Conservation (phyloP, 2,113 vertebrate species). For the Toxotes jaculatrix region DNA sequence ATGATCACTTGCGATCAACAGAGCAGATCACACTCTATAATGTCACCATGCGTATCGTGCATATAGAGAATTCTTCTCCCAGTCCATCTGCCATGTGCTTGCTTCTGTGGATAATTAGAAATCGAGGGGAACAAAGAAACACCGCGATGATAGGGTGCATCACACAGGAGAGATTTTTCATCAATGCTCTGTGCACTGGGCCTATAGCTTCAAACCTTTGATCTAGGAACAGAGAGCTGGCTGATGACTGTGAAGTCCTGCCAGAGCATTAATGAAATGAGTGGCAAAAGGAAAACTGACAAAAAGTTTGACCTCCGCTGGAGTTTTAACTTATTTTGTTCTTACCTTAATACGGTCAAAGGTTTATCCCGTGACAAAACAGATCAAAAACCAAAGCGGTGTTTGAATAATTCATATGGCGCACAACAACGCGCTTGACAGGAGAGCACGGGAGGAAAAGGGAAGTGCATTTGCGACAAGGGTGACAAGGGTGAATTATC, state of each 20-base stretch:
- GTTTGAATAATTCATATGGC: slow-evolving; percentile 77
- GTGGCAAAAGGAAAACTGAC: slow-evolving; percentile 38
- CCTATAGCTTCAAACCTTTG: slow-evolving; percentile 53
- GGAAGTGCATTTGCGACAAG: slow-evolving; percentile 41
- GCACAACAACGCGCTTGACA: slow-evolving; percentile 65
- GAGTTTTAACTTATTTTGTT: slow-evolving; percentile 44
- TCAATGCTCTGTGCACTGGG: slow-evolving; percentile 21
- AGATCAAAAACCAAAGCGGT: slow-evolving; percentile 51
- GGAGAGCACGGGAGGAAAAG: slow-evolving; percentile 19
- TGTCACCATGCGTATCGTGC: slow-evolving; percentile 11
- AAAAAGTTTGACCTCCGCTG: slow-evolving; percentile 38
- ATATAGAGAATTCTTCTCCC: slow-evolving; percentile 28
- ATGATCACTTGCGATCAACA: slow-evolving; percentile 37
- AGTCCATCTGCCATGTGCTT: slow-evolving; percentile 8
- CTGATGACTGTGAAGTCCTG: slow-evolving; percentile 56
- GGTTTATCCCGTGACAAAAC: slow-evolving; percentile 58
- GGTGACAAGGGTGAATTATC: too few species aligned
- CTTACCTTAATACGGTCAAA: slow-evolving; percentile 52
- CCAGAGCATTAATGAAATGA: slow-evolving; percentile 56
- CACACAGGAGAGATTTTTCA: slow-evolving; percentile 42
- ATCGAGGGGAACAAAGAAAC: slow-evolving; percentile 50
- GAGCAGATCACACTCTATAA: slow-evolving; percentile 45
- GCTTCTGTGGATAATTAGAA: slow-evolving; percentile 66
- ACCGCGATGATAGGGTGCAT: not conserved
- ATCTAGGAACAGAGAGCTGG: slow-evolving; percentile 52